Evolutionary conservation across 2,797 vertebrate species (phyloP).

Genomic region (Cynodonichthys magdalenae): DNA sequence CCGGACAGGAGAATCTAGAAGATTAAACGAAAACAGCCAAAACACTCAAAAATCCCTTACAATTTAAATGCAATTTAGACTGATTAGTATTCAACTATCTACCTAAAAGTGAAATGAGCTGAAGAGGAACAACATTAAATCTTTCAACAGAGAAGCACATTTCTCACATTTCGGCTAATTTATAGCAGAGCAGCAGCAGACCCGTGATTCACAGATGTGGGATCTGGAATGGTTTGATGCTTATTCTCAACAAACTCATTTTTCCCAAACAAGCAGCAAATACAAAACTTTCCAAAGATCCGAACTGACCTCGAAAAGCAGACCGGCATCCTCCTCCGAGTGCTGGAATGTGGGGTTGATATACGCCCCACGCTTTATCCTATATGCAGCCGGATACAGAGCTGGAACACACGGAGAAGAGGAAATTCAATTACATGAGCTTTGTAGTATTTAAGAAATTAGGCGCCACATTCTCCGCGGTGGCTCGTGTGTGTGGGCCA

Average conservation of each 20-base stretch:
- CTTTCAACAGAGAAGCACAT: slow-evolving; percentile 19
- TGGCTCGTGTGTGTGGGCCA: slow-evolving; percentile 27
- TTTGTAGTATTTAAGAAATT: slow-evolving; percentile 10
- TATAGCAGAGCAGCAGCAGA: slow-evolving; percentile 4
- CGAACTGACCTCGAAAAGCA: slow-evolving; percentile 90
- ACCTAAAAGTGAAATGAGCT: neutral
- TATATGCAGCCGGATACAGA: slow-evolving; percentile 88
- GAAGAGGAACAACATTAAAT: neutral
- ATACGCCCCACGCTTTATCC: slow-evolving; percentile 84
- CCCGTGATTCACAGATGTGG: neutral
- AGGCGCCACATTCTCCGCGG: slow-evolving; percentile 4
- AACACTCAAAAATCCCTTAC: neutral
- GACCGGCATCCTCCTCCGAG: slow-evolving; percentile 85
- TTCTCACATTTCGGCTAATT: slow-evolving; percentile 30
- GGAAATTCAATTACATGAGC: slow-evolving; percentile 52
- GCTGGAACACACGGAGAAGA: slow-evolving; percentile 69
- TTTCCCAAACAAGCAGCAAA: neutral
- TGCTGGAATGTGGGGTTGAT: slow-evolving; percentile 88
- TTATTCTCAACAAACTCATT: slow-evolving; percentile 13
- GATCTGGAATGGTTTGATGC: too few relatives aligned
- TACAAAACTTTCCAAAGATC: neutral
- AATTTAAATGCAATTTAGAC: neutral
- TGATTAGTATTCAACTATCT: neutral
- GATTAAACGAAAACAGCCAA: neutral
- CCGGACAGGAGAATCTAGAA: slow-evolving; percentile 88